These are phyloP conservation scores for Eriosoma lanigerum DNA, from an alignment of 1,140 invertebrate species.

Conservation along the genomic window DNA sequence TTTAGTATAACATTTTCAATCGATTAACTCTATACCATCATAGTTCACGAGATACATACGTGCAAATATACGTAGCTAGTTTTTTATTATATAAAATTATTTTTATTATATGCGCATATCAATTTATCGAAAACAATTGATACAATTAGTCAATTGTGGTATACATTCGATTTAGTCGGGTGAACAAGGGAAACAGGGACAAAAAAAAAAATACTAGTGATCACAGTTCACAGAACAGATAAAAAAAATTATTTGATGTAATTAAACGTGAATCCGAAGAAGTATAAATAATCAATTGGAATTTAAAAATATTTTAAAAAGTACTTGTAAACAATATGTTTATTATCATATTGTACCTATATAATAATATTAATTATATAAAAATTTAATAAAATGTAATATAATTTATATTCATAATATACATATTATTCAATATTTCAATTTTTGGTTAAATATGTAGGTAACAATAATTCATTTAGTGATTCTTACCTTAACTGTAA, in stretches of 20 bases:
- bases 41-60: not conserved
- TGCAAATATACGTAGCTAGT: not conserved
- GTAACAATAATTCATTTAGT: no score
- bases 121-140: not conserved
- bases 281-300: not conserved
- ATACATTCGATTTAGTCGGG: not conserved
- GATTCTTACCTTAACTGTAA: no score
- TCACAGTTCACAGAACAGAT: not conserved
- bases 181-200: no score
- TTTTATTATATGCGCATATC: slow-evolving; percentile 9
- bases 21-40: not conserved
- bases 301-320: not conserved
- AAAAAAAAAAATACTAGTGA: not conserved
- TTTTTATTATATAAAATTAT: not conserved
- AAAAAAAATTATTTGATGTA: not conserved
- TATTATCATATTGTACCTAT: no score
- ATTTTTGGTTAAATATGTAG: no score
- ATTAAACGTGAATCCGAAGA: not conserved
- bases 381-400: no score
- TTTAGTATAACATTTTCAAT: not conserved
- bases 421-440: no score
- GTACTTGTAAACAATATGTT: no score
- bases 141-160: not conserved
- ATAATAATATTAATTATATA: no score
- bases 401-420: no score